Base-by-base conservation (phyloP, 2,113 vertebrate genomes). In the Otolemur garnettii region DNA sequence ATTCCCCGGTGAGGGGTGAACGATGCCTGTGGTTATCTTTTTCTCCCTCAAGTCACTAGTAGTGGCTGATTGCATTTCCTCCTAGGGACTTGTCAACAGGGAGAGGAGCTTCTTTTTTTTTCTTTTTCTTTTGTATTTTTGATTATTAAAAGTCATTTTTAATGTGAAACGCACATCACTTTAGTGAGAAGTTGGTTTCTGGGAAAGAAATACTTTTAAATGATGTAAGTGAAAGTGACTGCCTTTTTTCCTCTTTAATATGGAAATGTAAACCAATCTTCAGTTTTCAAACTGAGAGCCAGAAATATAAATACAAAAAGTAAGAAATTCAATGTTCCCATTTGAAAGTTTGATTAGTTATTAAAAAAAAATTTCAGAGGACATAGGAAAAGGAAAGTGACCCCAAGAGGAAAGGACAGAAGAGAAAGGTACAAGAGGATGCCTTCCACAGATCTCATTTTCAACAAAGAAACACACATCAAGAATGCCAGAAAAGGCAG, bases 201-300 rank as follows among this genome's bases (percentile, higher is more conserved):
- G 55, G 74, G 38, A 90, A 97, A 87, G 42, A 64, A 95, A 80
- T 78, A 50, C 15, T 68, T 35, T 77, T 87, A 69, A 79, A 68
- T 72, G 18, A 60, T 59, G 1, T 18, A 94, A 75, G 28, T 35
- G 17, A 71, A 78, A 59, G 15, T 22, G 14, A 84, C 60, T 35
- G 9, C 15, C n/a, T 85, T 75, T 77, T 14, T 57, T 24, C 45
- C 3, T 7, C 26, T 89, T 72, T 82, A 33, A 79, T 82, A 79
- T 77, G 83, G 15, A 94, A 81, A 77, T 83, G 68, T 53, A 95
- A 62, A 81, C 4, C 66, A 55, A 15, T 55, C 18, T 78, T 80
- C 21, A 42, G 19, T 91, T 84, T 87, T n/a, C 38, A 59, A 86
- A 81, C 17, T 19, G 66, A 90, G 28, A 79, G 22, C 18, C 12